Base-by-base conservation (phyloP, 1,140 invertebrate genomes). In the Pemphigus obesinymphae region DNA sequence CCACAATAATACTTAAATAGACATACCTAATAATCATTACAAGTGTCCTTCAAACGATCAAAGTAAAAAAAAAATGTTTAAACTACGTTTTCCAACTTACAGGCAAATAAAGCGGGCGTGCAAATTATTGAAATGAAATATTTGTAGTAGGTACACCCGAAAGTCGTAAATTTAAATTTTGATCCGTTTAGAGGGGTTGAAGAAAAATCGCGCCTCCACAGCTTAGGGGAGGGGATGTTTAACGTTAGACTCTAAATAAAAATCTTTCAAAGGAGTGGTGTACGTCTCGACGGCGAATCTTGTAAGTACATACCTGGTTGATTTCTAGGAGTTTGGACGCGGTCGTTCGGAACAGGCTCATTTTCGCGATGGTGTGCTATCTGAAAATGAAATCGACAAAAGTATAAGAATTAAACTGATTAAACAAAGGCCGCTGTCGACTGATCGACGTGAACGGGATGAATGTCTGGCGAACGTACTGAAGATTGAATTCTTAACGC, bases 271-370 rank as follows among this genome's bases (percentile, higher is more conserved):
- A 20, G 7, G 17, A 4, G 61, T 4, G 2, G 20, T 3, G 31
- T 20, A 6, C 10, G 61, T 66, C 31, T 34, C n/a, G n/a, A n/a
- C n/a, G n/a, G n/a, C n/a, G n/a, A n/a, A n/a, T n/a, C n/a, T n/a
- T n/a, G n/a, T n/a, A n/a, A n/a, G n/a, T 5, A 73, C 70, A 6
- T 66, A 82, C 82, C 82, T 82, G 82, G 7, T 76, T 82, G 26
- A 82, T 34, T 63, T 82, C 82, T 13, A 73, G 66, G 26, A 82
- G 34, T 76, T 53, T 82, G 17, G 70, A 45, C 20, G 82, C 82
- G 50, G 82, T 82, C n/a, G 82, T 34, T 23, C 82, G 37, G 61
- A 75, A 75, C 43, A 82, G 37, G 45, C 70, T 75, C 82, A 82
- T 82, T 63, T 55, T 55, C 4, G n/a, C 37, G 48, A 10, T 26